phyloP scores from a whole-genome alignment of 2,888 invertebrate genomes.

The Augiades crinisus region DNA sequence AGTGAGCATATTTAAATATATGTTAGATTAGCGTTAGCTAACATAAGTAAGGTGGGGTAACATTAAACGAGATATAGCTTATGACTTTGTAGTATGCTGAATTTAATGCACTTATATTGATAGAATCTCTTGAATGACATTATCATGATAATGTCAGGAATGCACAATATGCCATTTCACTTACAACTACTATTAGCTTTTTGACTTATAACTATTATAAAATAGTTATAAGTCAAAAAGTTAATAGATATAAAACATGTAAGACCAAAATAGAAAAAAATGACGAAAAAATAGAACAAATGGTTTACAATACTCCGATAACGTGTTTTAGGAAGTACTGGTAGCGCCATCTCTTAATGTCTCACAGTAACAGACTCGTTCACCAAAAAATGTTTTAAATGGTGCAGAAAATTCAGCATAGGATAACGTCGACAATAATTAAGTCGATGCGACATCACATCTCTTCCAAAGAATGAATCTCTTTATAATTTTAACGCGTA shows the following conservation, averaged over 20 bases:
- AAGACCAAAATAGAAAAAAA: too few species aligned
- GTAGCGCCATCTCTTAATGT: too few species aligned
- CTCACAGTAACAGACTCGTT: too few species aligned
- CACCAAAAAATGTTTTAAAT: too few species aligned
- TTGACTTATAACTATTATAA: too few species aligned
- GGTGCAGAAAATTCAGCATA: neutral
- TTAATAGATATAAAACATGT: too few species aligned
- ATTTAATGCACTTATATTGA: constrained; percentile 4
- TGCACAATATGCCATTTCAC: too few species aligned
- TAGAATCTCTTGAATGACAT: neutral
- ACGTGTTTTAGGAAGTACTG: too few species aligned
- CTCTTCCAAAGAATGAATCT: constrained; percentile 51
- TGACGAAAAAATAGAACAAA: neutral
- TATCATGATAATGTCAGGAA: neutral
- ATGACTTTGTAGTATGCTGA: constrained; percentile 11
- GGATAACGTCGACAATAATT: constrained; percentile 2
- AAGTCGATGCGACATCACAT: constrained; percentile 17
- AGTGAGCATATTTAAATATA: neutral
- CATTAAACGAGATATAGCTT: constrained; percentile 13
- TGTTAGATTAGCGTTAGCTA: neutral
- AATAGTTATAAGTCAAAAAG: too few species aligned
- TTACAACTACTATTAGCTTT: too few species aligned
- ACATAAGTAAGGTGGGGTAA: neutral
- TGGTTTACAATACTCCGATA: too few species aligned
- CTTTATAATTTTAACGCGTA: constrained; percentile 31